phyloP scores from a whole-genome alignment of 2,888 invertebrate genomes.

The Julus scanicus region DNA sequence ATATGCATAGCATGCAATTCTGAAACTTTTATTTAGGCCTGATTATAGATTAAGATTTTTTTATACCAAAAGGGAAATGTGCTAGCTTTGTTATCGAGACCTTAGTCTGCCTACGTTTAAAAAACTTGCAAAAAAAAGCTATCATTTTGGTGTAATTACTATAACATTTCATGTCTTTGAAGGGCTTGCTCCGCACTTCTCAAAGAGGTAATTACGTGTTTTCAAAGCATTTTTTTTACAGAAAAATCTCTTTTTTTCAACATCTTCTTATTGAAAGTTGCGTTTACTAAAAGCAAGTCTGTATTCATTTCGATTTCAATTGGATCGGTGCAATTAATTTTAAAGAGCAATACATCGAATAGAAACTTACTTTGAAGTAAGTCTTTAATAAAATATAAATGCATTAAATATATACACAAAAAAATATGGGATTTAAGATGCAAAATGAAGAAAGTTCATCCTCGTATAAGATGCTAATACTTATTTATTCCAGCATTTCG shows the following conservation, averaged over 20 bases:
- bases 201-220: neutral
- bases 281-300: neutral
- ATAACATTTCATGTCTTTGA: constrained; percentile 39
- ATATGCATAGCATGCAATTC: neutral
- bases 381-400: no score
- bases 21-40: neutral
- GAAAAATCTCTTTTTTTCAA: neutral
- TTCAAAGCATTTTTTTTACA: neutral
- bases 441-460: no score
- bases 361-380: neutral
- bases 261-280: neutral
- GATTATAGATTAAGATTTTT: constrained; percentile 34
- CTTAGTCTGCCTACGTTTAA: constrained; percentile 1
- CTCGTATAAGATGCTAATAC: no score
- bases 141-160: constrained; percentile 18
- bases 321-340: constrained; percentile 22
- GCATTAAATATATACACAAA: no score
- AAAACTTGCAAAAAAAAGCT: neutral
- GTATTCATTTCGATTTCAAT: constrained; percentile 30
- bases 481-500: no score
- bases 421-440: no score
- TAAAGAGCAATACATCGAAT: neutral
- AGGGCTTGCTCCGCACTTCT: constrained; percentile 16
- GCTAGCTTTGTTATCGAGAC: neutral
- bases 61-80: neutral